Conservation (phyloP, 2,797 vertebrate species). For the Mareca penelope region DNA sequence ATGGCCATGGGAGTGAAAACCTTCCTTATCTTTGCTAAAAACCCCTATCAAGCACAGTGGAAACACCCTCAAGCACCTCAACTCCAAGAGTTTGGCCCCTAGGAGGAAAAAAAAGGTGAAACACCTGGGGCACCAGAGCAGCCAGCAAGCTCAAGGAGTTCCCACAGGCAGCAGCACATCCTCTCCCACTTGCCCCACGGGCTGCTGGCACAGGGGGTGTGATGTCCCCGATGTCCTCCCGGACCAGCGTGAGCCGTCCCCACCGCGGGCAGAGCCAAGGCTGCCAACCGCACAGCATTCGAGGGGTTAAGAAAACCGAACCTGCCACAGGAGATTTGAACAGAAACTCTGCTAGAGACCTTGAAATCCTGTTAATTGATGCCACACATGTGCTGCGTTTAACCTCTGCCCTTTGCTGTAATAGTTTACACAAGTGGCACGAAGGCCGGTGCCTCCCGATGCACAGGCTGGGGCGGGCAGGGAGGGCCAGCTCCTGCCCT, state of each 20-base stretch:
- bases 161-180: rapidly evolving
- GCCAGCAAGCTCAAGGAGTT: not conserved
- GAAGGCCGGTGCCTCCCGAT: slow-evolving; percentile 6
- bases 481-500: not conserved
- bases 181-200: not conserved
- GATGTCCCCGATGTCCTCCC: not conserved
- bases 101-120: not conserved
- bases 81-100: not conserved
- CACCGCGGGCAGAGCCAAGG: not conserved
- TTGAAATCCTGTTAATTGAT: slow-evolving; percentile 74
- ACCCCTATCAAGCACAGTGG: not conserved
- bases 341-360: slow-evolving; percentile 60
- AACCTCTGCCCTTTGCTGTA: slow-evolving; percentile 71
- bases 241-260: not conserved
- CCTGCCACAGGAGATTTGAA: slow-evolving; percentile 57
- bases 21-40: not conserved
- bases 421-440: slow-evolving; percentile 71
- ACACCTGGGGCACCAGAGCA: not conserved
- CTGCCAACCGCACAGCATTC: not conserved
- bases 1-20: not conserved
- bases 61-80: not conserved
- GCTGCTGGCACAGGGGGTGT: rapidly evolving
- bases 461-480: not conserved
- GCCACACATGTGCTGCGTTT: slow-evolving; percentile 75
- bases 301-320: slow-evolving; percentile 68